Evolutionary conservation across 2,113 vertebrate species (phyloP), one percentile per base, ranked within the genome.

Genomic region (Neogale vison): DNA sequence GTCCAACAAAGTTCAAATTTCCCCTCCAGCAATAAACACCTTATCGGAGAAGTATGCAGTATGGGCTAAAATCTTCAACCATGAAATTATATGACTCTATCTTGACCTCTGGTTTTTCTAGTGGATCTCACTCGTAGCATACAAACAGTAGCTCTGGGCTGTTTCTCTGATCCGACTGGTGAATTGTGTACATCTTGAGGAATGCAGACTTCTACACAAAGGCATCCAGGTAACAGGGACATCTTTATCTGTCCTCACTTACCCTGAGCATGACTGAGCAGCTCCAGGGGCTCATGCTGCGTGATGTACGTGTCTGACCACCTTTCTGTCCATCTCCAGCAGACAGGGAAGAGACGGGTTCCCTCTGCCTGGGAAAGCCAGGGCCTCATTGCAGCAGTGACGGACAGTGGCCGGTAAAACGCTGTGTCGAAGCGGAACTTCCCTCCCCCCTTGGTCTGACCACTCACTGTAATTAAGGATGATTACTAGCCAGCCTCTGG

Each of bases 1-100:
- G 97, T 97, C 95, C 98, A 96, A 97, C 96, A 97, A 98, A 98
- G 98, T 98, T 98, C 96, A 98, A 57, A 88, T 97, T 97, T 96
- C 94, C 97, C 96, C 96, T 77, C 2, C 88, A 94, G 90, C 82
- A 94, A 82, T 34, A 9, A 96, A 71, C 90, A 93, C 95, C 97
- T 98, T 91, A 97, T 97, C 96, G 86, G 89, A 76, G 20, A 97
- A 82, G 96, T 39, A 88, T 52, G 93, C 95, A 45, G 96, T 81
- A 81, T 83, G 93, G 97, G 93, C 97, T 88, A 39, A 98, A 71
- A 90, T 96, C 97, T 95, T 98, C 98, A 98, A 42, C 98, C 98
- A 97, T 98, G 98, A 98, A 98, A 98, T 98, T 97, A 76, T 95
- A 88, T 96, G 97, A 94, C 98, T 97, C 94, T 96, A 0, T 69